Evolutionary conservation across 2,888 invertebrate genomes (phyloP).

Genomic region (Psylliodes chrysocephalus): DNA sequence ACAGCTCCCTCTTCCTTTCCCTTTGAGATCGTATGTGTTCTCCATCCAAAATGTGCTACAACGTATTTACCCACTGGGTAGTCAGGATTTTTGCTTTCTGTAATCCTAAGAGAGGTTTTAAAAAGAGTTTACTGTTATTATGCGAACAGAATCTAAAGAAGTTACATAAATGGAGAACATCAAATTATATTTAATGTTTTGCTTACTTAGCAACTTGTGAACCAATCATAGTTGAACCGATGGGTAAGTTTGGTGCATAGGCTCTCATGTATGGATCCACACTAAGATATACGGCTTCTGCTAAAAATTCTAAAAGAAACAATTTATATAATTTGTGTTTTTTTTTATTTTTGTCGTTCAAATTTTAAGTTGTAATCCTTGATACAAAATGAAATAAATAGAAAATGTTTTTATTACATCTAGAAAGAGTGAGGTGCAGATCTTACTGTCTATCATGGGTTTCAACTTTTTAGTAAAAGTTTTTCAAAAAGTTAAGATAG

Average conservation of each 20-base stretch:
- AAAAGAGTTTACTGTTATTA: not conserved
- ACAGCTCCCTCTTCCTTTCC: conserved; percentile 62
- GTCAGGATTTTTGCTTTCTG: conserved; percentile 71
- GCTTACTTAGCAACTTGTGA: conserved; percentile 76
- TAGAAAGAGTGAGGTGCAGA: too few species aligned
- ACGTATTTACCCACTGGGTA: conserved; percentile 74
- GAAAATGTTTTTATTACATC: too few species aligned
- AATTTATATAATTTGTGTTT: too few species aligned
- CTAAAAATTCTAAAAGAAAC: conserved; percentile 70
- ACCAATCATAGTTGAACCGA: conserved; percentile 76
- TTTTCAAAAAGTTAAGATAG: too few species aligned
- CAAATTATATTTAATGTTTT: too few species aligned
- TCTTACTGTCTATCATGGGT: too few species aligned
- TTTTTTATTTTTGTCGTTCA: too few species aligned
- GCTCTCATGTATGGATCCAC: conserved; percentile 80
- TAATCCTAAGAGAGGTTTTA: conserved; percentile 66
- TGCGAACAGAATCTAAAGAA: too few species aligned
- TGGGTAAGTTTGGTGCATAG: conserved; percentile 65
- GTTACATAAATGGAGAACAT: too few species aligned
- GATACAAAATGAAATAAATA: too few species aligned
- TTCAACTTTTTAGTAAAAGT: too few species aligned
- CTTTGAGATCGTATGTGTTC: conserved; percentile 67
- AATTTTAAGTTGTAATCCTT: too few species aligned
- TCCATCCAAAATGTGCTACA: conserved; percentile 75
- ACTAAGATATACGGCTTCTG: conserved; percentile 75